Percentiles rank a stretch among this genome's conserved stretches.
phyloP scores from a whole-genome alignment of 2,888 invertebrate species.

The Diadegma fenestrale region DNA sequence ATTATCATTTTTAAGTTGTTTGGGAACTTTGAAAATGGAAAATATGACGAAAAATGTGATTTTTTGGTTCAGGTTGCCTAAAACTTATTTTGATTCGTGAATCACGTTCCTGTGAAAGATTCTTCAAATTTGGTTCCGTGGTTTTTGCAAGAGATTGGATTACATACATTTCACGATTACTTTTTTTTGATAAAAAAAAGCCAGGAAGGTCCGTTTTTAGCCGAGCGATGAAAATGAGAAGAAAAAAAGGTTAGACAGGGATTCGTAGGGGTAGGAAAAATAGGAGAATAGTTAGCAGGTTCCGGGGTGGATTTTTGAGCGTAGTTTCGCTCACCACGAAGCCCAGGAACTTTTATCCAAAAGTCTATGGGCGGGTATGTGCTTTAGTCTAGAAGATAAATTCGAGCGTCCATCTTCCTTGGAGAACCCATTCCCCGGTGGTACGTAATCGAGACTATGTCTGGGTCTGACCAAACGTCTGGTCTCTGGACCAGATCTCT shows the following conservation, averaged over 20 bases:
- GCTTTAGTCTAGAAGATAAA: slow-evolving; percentile 69
- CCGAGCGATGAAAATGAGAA: neutral
- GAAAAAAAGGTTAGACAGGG: neutral
- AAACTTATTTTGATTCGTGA: too few species aligned
- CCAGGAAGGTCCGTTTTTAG: neutral
- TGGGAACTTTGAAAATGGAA: too few species aligned
- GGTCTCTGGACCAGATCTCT: slow-evolving; percentile 20
- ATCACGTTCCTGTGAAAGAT: too few species aligned
- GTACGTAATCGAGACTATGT: slow-evolving; percentile 54
- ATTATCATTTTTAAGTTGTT: too few species aligned
- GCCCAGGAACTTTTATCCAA: slow-evolving; percentile 64
- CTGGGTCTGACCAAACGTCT: slow-evolving; percentile 50
- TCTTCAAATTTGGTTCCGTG: too few species aligned
- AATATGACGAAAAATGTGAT: too few species aligned
- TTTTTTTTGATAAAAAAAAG: neutral
- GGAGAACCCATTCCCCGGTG: slow-evolving; percentile 34
- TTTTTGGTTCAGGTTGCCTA: too few species aligned
- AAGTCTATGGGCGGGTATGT: slow-evolving; percentile 62
- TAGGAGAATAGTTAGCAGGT: slow-evolving; percentile 46
- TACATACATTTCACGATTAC: neutral
- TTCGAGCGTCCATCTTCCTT: slow-evolving; percentile 68
- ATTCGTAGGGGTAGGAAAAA: neutral
- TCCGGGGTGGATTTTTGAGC: slow-evolving; percentile 17
- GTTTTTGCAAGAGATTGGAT: too few species aligned
- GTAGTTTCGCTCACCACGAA: slow-evolving; percentile 23